A percentile compares a stretch with the other conserved stretches of the same genome.
Conservation (phyloP, 2,888 invertebrate species). For the Aphidius colemani region DNA sequence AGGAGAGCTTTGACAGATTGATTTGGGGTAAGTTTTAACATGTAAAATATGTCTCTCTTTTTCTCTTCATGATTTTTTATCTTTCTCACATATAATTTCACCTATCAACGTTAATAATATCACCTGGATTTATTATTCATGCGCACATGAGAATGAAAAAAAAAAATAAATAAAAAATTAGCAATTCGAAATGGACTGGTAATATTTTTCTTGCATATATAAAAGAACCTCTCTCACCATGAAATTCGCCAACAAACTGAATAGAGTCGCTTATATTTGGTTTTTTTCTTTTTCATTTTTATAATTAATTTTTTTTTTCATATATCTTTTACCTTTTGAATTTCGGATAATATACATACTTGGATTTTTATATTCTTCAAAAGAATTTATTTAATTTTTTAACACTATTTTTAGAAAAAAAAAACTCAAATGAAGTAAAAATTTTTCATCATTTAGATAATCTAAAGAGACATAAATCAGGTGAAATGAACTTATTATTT, state of each 20-base stretch:
- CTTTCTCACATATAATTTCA: not conserved
- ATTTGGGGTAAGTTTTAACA: not conserved
- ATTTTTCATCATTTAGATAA: conserved; percentile 36
- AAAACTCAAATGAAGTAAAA: conserved; percentile 28
- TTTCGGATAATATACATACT: too few species aligned
- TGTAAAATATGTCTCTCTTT: not conserved
- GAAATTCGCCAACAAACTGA: conserved; percentile 31
- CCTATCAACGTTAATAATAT: not conserved
- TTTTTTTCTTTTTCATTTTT: conserved; percentile 18
- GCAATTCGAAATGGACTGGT: conserved; percentile 21
- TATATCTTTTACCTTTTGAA: conserved; percentile 8
- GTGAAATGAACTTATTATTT: conserved; percentile 11
- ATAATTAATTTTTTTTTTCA: conserved; percentile 3
- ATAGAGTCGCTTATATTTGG: conserved; percentile 33
- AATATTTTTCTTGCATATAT: conserved; percentile 21
- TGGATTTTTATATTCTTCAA: too few species aligned
- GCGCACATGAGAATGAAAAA: conserved; percentile 12
- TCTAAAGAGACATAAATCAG: conserved; percentile 36
- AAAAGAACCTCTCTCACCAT: conserved; percentile 18
- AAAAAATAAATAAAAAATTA: conserved; percentile 24
- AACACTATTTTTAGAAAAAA: conserved; percentile 22
- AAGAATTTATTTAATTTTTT: not conserved
- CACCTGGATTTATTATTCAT: conserved; percentile 16
- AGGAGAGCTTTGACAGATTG: conserved; percentile 14
- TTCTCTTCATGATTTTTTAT: conserved; percentile 1